A percentile compares a stretch with the other conserved stretches of the same genome.
phyloP scores from a whole-genome alignment of 2,113 vertebrate genomes.

The Todiramphus saurophagus region DNA sequence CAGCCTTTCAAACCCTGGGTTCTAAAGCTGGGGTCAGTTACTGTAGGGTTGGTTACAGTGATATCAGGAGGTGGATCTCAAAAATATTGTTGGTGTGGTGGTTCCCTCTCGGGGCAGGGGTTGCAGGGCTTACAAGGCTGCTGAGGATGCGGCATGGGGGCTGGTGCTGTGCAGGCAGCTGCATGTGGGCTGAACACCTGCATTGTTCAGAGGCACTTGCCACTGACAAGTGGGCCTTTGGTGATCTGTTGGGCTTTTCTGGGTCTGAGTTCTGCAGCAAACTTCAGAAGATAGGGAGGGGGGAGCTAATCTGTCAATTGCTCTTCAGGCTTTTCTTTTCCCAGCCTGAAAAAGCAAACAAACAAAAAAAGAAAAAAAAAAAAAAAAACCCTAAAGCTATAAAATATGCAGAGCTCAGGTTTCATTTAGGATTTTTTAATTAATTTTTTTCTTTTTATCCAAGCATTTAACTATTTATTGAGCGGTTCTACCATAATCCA shows the following conservation, averaged over 20 bases:
- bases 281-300: not conserved
- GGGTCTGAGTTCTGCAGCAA: not conserved
- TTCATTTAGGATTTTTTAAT: not conserved
- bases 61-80: not conserved
- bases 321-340: not conserved
- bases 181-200: not conserved
- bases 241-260: not conserved
- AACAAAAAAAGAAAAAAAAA: too few relatives aligned
- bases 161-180: not conserved
- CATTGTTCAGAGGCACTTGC: fast-evolving
- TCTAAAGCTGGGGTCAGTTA: not conserved
- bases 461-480: not conserved
- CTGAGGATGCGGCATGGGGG: not conserved
- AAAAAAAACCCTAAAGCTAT: too few relatives aligned
- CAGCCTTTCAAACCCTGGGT: not conserved
- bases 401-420: not conserved
- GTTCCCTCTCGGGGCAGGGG: not conserved
- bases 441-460: not conserved
- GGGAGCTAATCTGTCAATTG: not conserved
- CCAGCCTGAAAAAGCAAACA: not conserved
- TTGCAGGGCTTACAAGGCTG: fast-evolving
- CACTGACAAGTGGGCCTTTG: not conserved
- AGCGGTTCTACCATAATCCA: not conserved
- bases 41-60: not conserved
- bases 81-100: fast-evolving